A percentile compares a stretch with the other conserved stretches of the same genome.
Evolutionary conservation across 1,140 invertebrate species (phyloP).

Genomic region (Brachystomella parvula): DNA sequence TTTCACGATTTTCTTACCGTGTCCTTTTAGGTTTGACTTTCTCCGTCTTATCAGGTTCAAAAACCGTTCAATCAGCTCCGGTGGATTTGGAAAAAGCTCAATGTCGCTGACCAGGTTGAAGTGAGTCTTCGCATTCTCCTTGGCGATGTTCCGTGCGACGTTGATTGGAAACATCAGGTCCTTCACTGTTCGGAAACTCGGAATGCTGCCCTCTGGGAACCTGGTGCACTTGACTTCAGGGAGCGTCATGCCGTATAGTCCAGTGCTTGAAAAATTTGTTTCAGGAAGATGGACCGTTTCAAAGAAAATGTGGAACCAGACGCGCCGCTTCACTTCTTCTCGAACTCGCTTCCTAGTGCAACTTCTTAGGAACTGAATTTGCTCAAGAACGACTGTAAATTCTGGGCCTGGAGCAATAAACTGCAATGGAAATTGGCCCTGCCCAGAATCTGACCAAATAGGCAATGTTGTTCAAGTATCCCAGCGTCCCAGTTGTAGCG

Average conservation of each 20-base stretch:
- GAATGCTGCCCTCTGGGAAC: background rate
- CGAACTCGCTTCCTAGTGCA: background rate
- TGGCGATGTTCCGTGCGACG: conserved; percentile 61
- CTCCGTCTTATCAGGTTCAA: background rate
- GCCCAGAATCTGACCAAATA: conserved; percentile 64
- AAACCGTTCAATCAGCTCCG: background rate
- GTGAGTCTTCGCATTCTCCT: conserved; percentile 52
- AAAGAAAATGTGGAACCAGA: conserved; percentile 38
- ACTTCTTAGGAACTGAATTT: conserved; percentile 47
- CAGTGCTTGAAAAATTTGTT: background rate
- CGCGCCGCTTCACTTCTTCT: background rate
- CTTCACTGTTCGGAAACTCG: conserved; percentile 35
- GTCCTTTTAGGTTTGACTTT: too few species aligned
- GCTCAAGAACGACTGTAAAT: conserved; percentile 52
- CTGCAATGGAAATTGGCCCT: conserved; percentile 61
- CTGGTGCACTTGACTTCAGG: background rate
- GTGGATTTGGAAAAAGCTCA: conserved; percentile 54
- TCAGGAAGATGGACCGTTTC: conserved; percentile 44
- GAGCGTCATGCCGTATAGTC: background rate
- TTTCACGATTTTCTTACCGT: too few species aligned
- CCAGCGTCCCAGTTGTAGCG: conserved; percentile 64
- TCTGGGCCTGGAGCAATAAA: conserved; percentile 63
- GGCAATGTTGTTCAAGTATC: conserved; percentile 60
- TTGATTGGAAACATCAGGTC: conserved; percentile 65
- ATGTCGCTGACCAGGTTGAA: conserved; percentile 68